These are phyloP conservation scores for Odontamblyopus rebecca DNA, from an alignment of 2,797 vertebrate species.

Conservation along the genomic window DNA sequence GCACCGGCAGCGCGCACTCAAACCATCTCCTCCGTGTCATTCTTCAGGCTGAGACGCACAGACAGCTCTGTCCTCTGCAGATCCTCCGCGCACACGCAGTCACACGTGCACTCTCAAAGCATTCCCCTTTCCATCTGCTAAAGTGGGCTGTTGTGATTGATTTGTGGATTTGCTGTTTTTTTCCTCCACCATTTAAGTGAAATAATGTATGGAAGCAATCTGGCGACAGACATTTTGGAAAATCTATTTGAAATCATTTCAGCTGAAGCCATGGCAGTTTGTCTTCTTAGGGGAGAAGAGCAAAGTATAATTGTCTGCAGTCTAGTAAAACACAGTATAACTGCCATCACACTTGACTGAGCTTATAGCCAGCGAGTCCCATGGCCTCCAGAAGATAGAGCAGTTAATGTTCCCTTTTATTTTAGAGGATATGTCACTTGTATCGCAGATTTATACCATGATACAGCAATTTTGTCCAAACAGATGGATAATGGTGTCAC, in stretches of 20 bases:
- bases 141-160: conserved; percentile 85
- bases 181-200: conserved; percentile 98
- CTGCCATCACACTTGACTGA: conserved; percentile 99
- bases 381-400: conserved; percentile 99
- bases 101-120: conserved; percentile 53
- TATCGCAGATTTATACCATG: conserved; percentile 99
- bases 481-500: conserved; percentile 99
- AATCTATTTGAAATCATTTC: conserved; percentile 99
- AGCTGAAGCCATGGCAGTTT: conserved; percentile 99
- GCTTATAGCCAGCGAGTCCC: conserved; percentile 99
- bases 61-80: conserved; percentile 67
- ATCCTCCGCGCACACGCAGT: conserved; percentile 48
- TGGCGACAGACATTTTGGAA: conserved; percentile 99
- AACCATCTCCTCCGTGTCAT: conserved; percentile 46
- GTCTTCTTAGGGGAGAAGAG: conserved; percentile 99
- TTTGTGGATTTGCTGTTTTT: conserved; percentile 95
- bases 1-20: conserved; percentile 40
- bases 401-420: conserved; percentile 99
- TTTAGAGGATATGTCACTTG: conserved; percentile 99
- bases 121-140: conserved; percentile 75
- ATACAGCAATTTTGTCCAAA: conserved; percentile 99
- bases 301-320: conserved; percentile 99
- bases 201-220: conserved; percentile 99
- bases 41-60: conserved; percentile 55
- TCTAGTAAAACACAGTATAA: conserved; percentile 99